Conservation (phyloP, 2,797 vertebrate species). For the Oryzias dopingdopingensis region DNA sequence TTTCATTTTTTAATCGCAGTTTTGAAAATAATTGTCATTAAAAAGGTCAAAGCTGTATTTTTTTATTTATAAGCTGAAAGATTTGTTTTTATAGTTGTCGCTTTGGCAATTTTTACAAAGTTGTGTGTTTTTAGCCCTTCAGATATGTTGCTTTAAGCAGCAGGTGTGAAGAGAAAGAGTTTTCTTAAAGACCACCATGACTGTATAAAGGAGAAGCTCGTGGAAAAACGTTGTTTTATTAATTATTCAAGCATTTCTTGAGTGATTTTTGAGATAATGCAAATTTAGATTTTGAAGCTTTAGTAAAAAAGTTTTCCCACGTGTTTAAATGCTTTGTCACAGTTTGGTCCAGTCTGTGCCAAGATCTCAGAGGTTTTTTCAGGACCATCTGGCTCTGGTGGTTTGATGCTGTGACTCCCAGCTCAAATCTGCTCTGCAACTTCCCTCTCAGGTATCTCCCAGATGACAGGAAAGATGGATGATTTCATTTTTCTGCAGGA, state of each 20-base stretch:
- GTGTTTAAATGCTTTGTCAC: no score
- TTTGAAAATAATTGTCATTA: conserved; percentile 11
- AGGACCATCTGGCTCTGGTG: neutral
- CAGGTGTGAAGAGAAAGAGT: conserved; percentile 55
- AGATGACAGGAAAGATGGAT: conserved; percentile 57
- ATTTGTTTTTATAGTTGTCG: conserved; percentile 41
- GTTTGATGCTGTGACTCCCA: conserved; percentile 13
- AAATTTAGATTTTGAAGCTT: no score
- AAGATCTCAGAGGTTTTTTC: no score
- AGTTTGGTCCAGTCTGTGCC: no score
- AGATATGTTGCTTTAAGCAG: conserved; percentile 63
- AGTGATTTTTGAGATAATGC: no score
- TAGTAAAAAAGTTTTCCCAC: no score
- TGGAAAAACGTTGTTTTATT: no score
- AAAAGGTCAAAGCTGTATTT: neutral
- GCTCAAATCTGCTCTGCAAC: conserved; percentile 10
- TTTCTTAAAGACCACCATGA: conserved; percentile 48
- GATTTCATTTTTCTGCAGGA: conserved; percentile 33
- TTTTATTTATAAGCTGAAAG: conserved; percentile 3
- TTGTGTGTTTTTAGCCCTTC: conserved; percentile 16
- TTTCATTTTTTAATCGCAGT: conserved; percentile 17
- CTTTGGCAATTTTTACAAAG: conserved; percentile 53
- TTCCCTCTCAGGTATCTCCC: conserved; percentile 36
- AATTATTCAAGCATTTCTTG: no score
- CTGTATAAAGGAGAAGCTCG: conserved; percentile 26